Conservation (phyloP, 1,140 invertebrate species). For the Drosophila eugracilis region DNA sequence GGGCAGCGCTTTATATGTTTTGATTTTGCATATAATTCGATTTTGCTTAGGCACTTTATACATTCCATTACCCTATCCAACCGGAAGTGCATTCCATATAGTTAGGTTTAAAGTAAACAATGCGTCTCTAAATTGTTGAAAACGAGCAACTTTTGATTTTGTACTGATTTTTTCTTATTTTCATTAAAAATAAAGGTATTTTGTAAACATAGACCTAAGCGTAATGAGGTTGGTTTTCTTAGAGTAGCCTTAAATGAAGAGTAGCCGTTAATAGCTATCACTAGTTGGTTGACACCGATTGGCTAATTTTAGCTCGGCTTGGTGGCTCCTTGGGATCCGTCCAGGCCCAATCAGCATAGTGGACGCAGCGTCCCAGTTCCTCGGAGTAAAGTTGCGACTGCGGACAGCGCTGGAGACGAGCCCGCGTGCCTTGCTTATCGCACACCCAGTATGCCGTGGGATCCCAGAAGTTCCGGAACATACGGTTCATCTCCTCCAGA, state of each 20-base stretch:
- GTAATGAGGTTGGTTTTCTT: constrained; percentile 37
- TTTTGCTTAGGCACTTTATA: constrained; percentile 44
- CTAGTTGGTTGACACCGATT: constrained; percentile 21
- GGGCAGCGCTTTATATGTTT: constrained; percentile 67
- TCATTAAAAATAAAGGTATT: constrained; percentile 65
- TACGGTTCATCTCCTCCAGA: constrained; percentile 74
- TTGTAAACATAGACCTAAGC: constrained; percentile 59
- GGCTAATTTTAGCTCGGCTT: constrained; percentile 61
- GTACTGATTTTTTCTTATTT: constrained; percentile 66
- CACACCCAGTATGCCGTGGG: constrained; percentile 80
- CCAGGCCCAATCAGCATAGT: constrained; percentile 77
- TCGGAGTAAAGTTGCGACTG: constrained; percentile 74
- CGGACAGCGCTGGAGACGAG: constrained; percentile 66
- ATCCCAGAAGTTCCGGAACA: constrained; percentile 83
- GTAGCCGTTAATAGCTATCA: constrained; percentile 19
- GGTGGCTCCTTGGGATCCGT: constrained; percentile 77
- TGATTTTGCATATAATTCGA: constrained; percentile 57
- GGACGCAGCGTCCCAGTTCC: constrained; percentile 67
- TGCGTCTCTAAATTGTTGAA: constrained; percentile 57
- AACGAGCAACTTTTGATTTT: constrained; percentile 42
- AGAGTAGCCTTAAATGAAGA: constrained; percentile 20
- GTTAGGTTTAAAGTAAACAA: constrained; percentile 49
- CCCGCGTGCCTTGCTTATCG: constrained; percentile 69
- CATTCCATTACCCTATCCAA: constrained; percentile 19
- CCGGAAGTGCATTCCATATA: constrained; percentile 39